Evolutionary conservation across 2,797 vertebrate species (phyloP).

Genomic region (Cryptoprocta ferox): DNA sequence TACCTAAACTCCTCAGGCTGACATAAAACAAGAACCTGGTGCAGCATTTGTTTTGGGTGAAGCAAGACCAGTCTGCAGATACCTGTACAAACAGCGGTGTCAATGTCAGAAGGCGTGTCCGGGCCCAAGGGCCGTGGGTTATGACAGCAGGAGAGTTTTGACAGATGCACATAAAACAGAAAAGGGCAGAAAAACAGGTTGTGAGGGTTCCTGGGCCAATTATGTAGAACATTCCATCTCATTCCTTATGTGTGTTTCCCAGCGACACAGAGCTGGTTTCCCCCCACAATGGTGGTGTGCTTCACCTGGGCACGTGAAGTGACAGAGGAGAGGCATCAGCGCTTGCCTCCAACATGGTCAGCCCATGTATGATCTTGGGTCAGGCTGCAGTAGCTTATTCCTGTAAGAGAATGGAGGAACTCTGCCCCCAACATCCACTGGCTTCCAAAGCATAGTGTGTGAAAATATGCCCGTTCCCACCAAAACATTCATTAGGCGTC

Average conservation of each 20-base stretch:
- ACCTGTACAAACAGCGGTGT: not conserved
- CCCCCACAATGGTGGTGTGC: not conserved
- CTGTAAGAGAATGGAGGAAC: not conserved
- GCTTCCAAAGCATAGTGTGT: not conserved
- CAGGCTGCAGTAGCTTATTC: not conserved
- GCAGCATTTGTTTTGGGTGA: not conserved
- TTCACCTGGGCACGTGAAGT: not conserved
- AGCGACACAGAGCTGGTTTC: not conserved
- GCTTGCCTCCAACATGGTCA: not conserved
- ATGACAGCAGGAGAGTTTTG: not conserved
- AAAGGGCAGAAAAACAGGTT: constrained; percentile 61
- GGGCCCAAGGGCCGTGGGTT: not conserved
- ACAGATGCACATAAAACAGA: constrained; percentile 37
- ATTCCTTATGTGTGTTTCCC: constrained; percentile 26
- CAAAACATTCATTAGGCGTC: not conserved
- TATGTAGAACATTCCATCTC: not conserved
- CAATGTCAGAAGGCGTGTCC: not conserved
- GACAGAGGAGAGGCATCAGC: fast-evolving
- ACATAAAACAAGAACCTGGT: not conserved
- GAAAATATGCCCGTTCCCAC: no score
- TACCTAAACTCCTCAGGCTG: not conserved
- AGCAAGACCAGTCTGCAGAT: not conserved
- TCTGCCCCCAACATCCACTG: not conserved
- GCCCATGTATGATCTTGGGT: not conserved
- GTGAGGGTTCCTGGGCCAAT: constrained; percentile 7